phyloP scores from a whole-genome alignment of 1,140 invertebrate species.

The Musca domestica region DNA sequence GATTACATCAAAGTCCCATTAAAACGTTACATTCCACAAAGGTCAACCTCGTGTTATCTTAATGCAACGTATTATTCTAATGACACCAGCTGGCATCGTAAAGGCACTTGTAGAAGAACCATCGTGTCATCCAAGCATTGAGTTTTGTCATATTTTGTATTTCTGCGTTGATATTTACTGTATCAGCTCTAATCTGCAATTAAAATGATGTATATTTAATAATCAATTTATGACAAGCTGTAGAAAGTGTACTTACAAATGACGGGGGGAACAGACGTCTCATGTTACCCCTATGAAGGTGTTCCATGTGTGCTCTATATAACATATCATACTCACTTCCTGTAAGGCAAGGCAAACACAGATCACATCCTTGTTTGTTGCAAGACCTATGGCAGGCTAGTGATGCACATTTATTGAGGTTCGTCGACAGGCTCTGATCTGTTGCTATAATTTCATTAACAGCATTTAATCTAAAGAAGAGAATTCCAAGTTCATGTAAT shows the following conservation, averaged over 20 bases:
- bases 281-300: constrained; percentile 74
- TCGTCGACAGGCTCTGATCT: constrained; percentile 77
- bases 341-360: constrained; percentile 78
- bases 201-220: neutral
- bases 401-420: constrained; percentile 67
- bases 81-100: constrained; percentile 43
- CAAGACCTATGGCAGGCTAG: constrained; percentile 65
- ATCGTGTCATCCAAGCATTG: constrained; percentile 41
- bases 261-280: constrained; percentile 76
- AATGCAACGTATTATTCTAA: neutral
- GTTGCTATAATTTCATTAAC: constrained; percentile 70
- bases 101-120: constrained; percentile 48
- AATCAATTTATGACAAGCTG: neutral
- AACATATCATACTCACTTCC: constrained; percentile 60
- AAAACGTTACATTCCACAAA: too few relatives aligned
- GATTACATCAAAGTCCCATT: too few relatives aligned
- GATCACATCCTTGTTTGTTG: constrained; percentile 65
- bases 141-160: constrained; percentile 32
- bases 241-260: constrained; percentile 61
- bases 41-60: too few relatives aligned
- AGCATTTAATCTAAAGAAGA: constrained; percentile 43
- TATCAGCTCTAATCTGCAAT: constrained; percentile 30
- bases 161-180: constrained; percentile 34
- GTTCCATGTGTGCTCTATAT: constrained; percentile 72
- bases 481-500: too few relatives aligned